Percentiles rank a stretch among this genome's conserved stretches.
Evolutionary conservation across 2,113 vertebrate genomes (phyloP).

Genomic region (Sorex fumeus): DNA sequence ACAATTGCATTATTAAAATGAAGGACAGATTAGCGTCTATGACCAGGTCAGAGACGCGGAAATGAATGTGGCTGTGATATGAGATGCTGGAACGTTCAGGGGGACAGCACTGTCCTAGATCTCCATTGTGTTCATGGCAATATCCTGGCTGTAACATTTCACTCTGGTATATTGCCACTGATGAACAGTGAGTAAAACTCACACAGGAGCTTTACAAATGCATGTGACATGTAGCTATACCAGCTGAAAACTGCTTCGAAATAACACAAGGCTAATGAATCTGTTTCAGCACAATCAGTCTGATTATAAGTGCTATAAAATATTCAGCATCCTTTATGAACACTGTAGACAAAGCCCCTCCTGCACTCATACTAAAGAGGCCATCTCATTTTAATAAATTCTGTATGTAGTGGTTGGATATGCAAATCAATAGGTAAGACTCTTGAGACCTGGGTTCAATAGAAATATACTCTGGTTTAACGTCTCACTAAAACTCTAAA

Average conservation of each 20-base stretch:
- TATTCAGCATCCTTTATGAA: not conserved
- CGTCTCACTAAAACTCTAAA: too few species aligned
- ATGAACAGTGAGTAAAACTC: not conserved
- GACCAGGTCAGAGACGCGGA: too few species aligned
- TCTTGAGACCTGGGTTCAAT: not conserved
- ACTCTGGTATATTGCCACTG: not conserved
- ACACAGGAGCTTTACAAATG: not conserved
- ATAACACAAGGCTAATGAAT: not conserved
- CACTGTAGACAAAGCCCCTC: not conserved
- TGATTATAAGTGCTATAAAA: not conserved
- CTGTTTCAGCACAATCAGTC: not conserved
- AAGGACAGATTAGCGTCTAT: not conserved
- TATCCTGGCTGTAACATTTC: not conserved
- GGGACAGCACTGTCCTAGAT: not conserved
- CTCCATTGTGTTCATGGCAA: not conserved
- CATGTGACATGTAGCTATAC: not conserved
- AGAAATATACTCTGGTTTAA: not conserved
- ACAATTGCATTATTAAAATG: not conserved
- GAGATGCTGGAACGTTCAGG: fast-evolving
- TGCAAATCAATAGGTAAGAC: not conserved
- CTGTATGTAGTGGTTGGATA: not conserved
- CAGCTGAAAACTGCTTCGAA: not conserved
- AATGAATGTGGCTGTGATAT: too few species aligned
- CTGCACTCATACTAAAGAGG: too few species aligned
- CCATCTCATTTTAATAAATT: not conserved